Conservation (phyloP, 2,888 invertebrate genomes). For the Abscondita cerata region DNA sequence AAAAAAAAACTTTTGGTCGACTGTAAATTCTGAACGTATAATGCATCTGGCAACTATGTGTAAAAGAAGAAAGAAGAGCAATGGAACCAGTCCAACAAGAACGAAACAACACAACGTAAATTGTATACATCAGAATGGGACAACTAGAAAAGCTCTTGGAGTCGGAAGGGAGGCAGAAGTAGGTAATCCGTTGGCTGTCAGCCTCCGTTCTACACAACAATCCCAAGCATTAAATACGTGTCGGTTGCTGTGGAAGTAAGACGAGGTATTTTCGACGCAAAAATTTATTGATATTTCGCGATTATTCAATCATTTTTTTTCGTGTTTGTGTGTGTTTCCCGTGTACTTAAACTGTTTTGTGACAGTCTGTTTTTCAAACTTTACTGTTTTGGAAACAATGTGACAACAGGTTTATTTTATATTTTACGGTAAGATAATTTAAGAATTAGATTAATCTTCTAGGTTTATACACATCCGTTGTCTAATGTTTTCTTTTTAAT, state of each 20-base stretch:
- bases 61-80: constrained; percentile 40
- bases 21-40: constrained; percentile 45
- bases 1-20: constrained; percentile 39
- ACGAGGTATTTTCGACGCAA: constrained; percentile 32
- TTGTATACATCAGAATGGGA: constrained; percentile 37
- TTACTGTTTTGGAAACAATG: constrained; percentile 25
- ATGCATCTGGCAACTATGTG: constrained; percentile 45
- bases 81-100: constrained; percentile 43
- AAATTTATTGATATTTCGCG: constrained; percentile 7
- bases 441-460: too few relatives aligned
- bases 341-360: constrained; percentile 12
- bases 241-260: constrained; percentile 43
- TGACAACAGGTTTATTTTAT: constrained; percentile 27
- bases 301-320: neutral
- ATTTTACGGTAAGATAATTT: constrained; percentile 29
- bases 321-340: constrained; percentile 18
- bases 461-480: too few relatives aligned
- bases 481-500: too few relatives aligned
- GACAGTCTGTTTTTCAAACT: neutral
- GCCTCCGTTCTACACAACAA: constrained; percentile 57
- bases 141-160: constrained; percentile 34
- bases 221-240: constrained; percentile 51
- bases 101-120: constrained; percentile 47
- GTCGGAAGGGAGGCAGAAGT: constrained; percentile 40
- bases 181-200: constrained; percentile 51